phyloP scores from a whole-genome alignment of 2,888 invertebrate species.

The Minunthozetes semirufus region DNA sequence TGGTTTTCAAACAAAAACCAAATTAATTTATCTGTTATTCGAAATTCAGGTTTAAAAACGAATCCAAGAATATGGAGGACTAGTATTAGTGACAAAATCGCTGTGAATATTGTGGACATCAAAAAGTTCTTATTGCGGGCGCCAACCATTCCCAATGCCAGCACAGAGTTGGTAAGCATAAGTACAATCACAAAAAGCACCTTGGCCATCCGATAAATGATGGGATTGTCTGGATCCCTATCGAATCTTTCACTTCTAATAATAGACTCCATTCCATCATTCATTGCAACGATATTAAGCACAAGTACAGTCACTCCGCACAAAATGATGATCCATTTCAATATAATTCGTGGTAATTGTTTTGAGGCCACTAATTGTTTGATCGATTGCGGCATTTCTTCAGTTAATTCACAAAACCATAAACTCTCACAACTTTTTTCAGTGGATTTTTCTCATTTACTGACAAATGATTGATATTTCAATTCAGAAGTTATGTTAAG shows the following conservation, averaged over 20 bases:
- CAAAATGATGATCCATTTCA: background rate
- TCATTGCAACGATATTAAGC: background rate
- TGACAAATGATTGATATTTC: too few relatives aligned
- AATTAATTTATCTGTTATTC: background rate
- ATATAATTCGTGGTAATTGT: background rate
- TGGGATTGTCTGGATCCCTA: background rate
- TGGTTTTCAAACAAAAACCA: background rate
- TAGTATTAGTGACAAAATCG: background rate
- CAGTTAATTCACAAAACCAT: background rate
- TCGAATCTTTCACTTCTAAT: background rate
- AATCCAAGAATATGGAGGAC: background rate
- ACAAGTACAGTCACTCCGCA: background rate
- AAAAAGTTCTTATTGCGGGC: background rate
- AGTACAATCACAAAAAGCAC: background rate
- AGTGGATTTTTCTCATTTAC: too few relatives aligned
- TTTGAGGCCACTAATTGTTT: background rate
- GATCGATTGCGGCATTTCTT: background rate
- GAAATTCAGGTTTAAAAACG: background rate
- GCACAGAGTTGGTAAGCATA: background rate
- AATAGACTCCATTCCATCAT: background rate
- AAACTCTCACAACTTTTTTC: too few relatives aligned
- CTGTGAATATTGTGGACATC: background rate
- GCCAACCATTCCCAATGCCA: background rate
- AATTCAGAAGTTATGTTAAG: too few relatives aligned
- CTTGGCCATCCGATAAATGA: background rate